phyloP scores from a whole-genome alignment of 2,113 vertebrate species.

The Corapipo altera region DNA sequence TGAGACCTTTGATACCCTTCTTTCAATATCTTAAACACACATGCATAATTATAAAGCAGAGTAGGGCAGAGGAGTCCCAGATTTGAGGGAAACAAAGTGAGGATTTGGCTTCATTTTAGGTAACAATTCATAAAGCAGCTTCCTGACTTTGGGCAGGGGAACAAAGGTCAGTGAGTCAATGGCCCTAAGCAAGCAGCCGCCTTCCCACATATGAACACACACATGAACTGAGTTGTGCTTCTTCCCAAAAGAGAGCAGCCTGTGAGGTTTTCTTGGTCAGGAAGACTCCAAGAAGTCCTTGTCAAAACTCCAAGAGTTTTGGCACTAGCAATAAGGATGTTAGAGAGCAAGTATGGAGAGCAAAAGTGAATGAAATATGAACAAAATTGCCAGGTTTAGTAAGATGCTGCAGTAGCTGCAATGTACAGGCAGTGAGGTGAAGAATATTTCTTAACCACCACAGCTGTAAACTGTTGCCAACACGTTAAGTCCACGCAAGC shows the following conservation, averaged over 20 bases:
- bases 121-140: rapidly evolving
- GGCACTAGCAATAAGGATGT: background rate
- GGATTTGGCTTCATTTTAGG: background rate
- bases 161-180: background rate
- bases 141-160: background rate
- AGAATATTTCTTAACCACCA: background rate
- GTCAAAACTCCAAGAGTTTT: background rate
- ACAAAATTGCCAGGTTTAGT: background rate
- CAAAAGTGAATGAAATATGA: background rate
- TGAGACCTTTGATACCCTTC: background rate
- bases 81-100: rapidly evolving
- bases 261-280: background rate
- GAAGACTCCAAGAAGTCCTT: background rate
- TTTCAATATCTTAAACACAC: background rate
- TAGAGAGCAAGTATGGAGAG: background rate
- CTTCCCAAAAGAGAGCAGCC: background rate
- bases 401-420: background rate
- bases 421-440: background rate
- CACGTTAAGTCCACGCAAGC: background rate
- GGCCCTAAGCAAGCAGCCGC: rapidly evolving
- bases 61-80: background rate
- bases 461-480: background rate
- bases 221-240: rapidly evolving
- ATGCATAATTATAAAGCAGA: background rate
- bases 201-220: background rate